Conservation (phyloP, 2,888 invertebrate species). For the Trichacis sp. region DNA sequence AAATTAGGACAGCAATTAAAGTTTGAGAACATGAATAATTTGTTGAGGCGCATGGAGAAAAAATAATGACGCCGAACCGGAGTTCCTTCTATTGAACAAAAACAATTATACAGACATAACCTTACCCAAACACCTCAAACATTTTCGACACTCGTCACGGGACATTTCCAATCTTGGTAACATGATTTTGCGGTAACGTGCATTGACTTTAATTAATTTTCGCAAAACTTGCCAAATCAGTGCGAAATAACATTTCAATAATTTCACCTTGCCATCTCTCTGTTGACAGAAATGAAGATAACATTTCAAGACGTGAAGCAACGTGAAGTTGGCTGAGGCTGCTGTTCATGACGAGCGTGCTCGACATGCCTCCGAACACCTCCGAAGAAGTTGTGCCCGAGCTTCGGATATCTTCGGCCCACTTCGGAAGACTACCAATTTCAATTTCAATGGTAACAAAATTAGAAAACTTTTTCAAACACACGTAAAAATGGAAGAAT, state of each 20-base stretch:
- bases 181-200: constrained; percentile 60
- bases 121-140: constrained; percentile 87
- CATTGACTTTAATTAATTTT: constrained; percentile 1
- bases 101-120: constrained; percentile 50
- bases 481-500: too few relatives aligned
- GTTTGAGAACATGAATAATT: too few relatives aligned
- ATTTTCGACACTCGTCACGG: constrained; percentile 89
- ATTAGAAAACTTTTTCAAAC: too few relatives aligned
- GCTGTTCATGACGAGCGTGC: too few relatives aligned
- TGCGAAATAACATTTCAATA: constrained; percentile 41
- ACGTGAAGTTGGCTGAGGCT: constrained; percentile 44
- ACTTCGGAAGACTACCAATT: too few relatives aligned
- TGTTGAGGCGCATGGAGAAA: not conserved
- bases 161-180: constrained; percentile 87
- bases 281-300: constrained; percentile 56
- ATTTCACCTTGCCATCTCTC: too few relatives aligned
- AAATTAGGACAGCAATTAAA: too few relatives aligned
- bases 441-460: too few relatives aligned
- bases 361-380: too few relatives aligned
- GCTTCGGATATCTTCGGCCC: too few relatives aligned
- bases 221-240: constrained; percentile 6
- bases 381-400: too few relatives aligned
- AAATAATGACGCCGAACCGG: not conserved
- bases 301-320: too few relatives aligned
- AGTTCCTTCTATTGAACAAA: constrained; percentile 10